These are phyloP conservation scores for Gibbula magus DNA, from an alignment of 2,888 invertebrate genomes.

Conservation along the genomic window DNA sequence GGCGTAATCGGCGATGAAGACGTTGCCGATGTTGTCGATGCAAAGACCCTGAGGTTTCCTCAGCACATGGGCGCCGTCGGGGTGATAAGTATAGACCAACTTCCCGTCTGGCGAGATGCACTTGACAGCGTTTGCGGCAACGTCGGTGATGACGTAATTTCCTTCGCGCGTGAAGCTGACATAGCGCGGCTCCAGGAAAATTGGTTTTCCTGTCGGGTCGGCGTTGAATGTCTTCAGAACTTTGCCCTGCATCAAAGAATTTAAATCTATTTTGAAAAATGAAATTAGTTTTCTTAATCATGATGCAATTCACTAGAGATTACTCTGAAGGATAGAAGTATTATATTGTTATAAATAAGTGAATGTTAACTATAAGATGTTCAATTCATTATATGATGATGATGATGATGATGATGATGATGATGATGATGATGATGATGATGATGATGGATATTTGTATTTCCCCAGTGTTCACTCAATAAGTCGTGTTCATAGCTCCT, in stretches of 20 bases:
- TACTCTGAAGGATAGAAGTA: too few species aligned
- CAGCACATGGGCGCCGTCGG: slow-evolving; percentile 48
- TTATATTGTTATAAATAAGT: too few species aligned
- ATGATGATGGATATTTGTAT: too few species aligned
- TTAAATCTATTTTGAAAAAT: too few species aligned
- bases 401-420: too few species aligned
- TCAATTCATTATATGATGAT: too few species aligned
- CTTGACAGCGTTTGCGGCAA: slow-evolving; percentile 47
- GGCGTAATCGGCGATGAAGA: slow-evolving; percentile 62
- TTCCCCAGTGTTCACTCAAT: too few species aligned
- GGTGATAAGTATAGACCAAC: slow-evolving; percentile 52
- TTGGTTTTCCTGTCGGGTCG: slow-evolving; percentile 40
- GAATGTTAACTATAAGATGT: too few species aligned
- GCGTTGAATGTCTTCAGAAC: slow-evolving; percentile 51
- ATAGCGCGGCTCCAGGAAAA: slow-evolving; percentile 60
- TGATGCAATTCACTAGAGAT: too few species aligned
- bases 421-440: too few species aligned
- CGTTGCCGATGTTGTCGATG: slow-evolving; percentile 61
- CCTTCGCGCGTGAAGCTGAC: slow-evolving; percentile 55
- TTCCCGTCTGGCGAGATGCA: slow-evolving; percentile 53
- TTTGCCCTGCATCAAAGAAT: slow-evolving; percentile 39
- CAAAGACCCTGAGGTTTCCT: slow-evolving; percentile 61
- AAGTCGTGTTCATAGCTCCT: too few species aligned
- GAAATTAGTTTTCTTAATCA: too few species aligned
- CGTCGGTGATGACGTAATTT: slow-evolving; percentile 60